Evolutionary conservation across 1,140 invertebrate genomes (phyloP).

Genomic region (Leguminivora glycinivorella): DNA sequence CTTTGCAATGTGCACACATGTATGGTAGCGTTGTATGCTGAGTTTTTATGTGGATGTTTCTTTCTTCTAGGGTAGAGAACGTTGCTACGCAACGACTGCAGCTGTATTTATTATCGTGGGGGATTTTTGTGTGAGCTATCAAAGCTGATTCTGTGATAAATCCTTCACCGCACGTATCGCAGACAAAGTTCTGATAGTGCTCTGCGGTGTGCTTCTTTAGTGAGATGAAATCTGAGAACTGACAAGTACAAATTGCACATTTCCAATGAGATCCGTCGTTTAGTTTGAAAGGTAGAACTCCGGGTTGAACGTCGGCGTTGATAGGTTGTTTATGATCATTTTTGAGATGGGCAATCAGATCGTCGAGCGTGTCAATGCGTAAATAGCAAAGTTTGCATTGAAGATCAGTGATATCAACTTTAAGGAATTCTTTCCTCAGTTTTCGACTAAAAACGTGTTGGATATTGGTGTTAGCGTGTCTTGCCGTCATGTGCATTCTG

Average conservation of each 20-base stretch:
- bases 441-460: constrained; percentile 64
- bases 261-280: constrained; percentile 64
- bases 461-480: constrained; percentile 64
- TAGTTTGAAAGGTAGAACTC: constrained; percentile 65
- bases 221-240: constrained; percentile 73
- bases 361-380: constrained; percentile 59
- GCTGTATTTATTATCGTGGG: constrained; percentile 66
- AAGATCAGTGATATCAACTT: constrained; percentile 67
- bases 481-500: constrained; percentile 60
- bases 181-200: constrained; percentile 74
- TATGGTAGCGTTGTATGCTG: constrained; percentile 65
- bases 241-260: constrained; percentile 61
- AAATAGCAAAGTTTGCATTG: constrained; percentile 70
- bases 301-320: constrained; percentile 61
- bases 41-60: constrained; percentile 62
- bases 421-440: constrained; percentile 65
- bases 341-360: constrained; percentile 64
- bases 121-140: constrained; percentile 62
- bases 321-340: constrained; percentile 68
- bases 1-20: constrained; percentile 70
- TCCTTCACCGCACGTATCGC: constrained; percentile 74
- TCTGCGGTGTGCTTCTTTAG: constrained; percentile 68
- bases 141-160: constrained; percentile 70
- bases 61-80: constrained; percentile 66
- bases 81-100: constrained; percentile 70